Percentiles rank a stretch among this genome's conserved stretches.
phyloP scores from a whole-genome alignment of 2,888 invertebrate genomes.

The Ischnus inquisitorius region DNA sequence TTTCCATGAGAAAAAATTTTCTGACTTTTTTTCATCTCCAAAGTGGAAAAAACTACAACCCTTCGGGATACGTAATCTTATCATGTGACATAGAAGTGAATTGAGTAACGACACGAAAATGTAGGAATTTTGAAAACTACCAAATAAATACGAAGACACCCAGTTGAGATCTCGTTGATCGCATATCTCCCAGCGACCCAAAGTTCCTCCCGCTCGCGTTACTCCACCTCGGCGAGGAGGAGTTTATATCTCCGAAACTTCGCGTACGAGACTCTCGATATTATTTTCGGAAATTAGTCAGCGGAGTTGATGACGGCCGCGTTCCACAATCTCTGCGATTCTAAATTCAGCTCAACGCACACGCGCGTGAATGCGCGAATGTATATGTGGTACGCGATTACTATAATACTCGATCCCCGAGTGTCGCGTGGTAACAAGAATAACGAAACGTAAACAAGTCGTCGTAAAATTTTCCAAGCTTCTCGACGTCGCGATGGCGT shows the following conservation, averaged over 20 bases:
- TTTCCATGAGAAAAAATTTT: too few relatives aligned
- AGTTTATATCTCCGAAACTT: neutral
- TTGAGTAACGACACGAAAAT: too few relatives aligned
- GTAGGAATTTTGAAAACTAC: too few relatives aligned
- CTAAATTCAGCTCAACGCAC: slow-evolving; percentile 56
- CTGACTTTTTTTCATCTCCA: too few relatives aligned
- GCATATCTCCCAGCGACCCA: too few relatives aligned
- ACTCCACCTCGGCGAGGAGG: neutral
- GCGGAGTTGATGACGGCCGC: slow-evolving; percentile 52
- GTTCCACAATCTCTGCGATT: slow-evolving; percentile 60
- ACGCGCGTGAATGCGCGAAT: neutral
- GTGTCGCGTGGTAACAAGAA: slow-evolving; percentile 10
- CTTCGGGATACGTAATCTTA: too few relatives aligned
- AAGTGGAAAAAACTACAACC: too few relatives aligned
- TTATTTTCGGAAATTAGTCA: slow-evolving; percentile 69
- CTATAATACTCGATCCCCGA: slow-evolving; percentile 3
- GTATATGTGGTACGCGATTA: neutral
- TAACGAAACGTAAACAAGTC: slow-evolving; percentile 13
- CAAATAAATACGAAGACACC: too few relatives aligned
- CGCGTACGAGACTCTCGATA: slow-evolving; percentile 50
- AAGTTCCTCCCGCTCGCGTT: slow-evolving; percentile 1
- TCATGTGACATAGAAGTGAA: too few relatives aligned
- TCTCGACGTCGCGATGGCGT: neutral
- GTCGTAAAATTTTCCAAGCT: slow-evolving; percentile 10
- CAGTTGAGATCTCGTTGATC: too few relatives aligned